Evolutionary conservation across 2,797 vertebrate genomes (phyloP).

Genomic region (Platalea minor): DNA sequence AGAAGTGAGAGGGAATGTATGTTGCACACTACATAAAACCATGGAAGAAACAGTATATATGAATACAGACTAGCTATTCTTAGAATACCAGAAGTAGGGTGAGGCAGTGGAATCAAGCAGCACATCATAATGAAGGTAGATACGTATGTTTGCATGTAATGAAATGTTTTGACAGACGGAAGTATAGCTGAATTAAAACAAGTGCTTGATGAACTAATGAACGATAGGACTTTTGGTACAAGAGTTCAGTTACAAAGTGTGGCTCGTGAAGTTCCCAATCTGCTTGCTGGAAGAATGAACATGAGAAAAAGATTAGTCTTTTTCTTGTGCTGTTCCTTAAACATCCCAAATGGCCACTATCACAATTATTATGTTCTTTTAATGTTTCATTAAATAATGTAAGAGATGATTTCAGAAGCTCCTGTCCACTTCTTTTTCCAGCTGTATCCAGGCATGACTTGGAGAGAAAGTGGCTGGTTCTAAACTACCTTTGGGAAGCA

Average conservation of each 20-base stretch:
- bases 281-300: neutral
- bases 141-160: neutral
- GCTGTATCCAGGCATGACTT: neutral
- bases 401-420: neutral
- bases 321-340: neutral
- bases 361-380: neutral
- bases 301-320: neutral
- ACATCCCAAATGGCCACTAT: neutral
- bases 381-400: neutral
- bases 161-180: neutral
- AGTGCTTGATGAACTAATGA: neutral
- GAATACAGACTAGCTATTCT: neutral
- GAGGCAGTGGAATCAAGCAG: neutral
- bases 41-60: neutral
- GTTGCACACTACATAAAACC: neutral
- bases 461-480: neutral
- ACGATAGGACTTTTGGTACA: neutral
- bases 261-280: neutral
- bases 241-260: neutral
- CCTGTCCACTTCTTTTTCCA: neutral
- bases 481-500: neutral
- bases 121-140: neutral
- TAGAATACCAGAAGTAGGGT: neutral
- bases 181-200: neutral
- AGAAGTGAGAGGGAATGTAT: neutral